Conservation (phyloP, 2,888 invertebrate genomes). For the Tridacna gigas region DNA sequence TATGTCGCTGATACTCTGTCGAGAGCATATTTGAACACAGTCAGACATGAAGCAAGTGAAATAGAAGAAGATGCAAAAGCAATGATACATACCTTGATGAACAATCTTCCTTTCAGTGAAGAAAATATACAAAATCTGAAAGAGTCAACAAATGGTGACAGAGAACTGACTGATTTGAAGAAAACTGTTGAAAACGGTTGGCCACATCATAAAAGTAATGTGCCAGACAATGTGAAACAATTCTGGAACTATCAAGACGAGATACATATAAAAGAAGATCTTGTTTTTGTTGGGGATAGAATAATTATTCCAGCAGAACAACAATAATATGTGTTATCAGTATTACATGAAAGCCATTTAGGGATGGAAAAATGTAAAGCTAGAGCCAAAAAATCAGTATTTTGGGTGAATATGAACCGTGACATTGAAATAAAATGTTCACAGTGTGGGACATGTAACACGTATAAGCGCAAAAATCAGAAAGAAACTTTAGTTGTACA, state of each 20-base stretch:
- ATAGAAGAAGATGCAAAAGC: slow-evolving; percentile 30
- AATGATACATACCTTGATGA: slow-evolving; percentile 30
- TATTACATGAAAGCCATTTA: slow-evolving; percentile 44
- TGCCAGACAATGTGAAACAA: neutral
- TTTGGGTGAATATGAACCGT: too few species aligned
- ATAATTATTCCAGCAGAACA: slow-evolving; percentile 31
- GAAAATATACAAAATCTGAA: slow-evolving; percentile 8
- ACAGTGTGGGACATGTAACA: too few species aligned
- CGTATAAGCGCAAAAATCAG: too few species aligned
- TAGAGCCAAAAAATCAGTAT: too few species aligned
- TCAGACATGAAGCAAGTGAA: neutral
- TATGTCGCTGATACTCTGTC: slow-evolving; percentile 56
- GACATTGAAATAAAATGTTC: too few species aligned
- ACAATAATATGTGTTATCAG: slow-evolving; percentile 12
- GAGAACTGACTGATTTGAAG: slow-evolving; percentile 4
- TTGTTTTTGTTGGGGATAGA: slow-evolving; percentile 34
- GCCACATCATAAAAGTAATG: slow-evolving; percentile 21
- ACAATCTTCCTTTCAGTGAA: slow-evolving; percentile 7
- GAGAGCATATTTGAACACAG: slow-evolving; percentile 35
- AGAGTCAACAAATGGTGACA: slow-evolving; percentile 19
- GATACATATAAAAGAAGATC: slow-evolving; percentile 25
- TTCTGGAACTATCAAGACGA: slow-evolving; percentile 40
- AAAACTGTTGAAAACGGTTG: slow-evolving; percentile 25
- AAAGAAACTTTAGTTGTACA: too few species aligned
- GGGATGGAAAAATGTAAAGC: slow-evolving; percentile 55